Percentiles rank a stretch among this genome's conserved stretches.
These are phyloP conservation scores for Phasia obesa DNA, from an alignment of 2,888 invertebrate genomes.

Conservation along the genomic window DNA sequence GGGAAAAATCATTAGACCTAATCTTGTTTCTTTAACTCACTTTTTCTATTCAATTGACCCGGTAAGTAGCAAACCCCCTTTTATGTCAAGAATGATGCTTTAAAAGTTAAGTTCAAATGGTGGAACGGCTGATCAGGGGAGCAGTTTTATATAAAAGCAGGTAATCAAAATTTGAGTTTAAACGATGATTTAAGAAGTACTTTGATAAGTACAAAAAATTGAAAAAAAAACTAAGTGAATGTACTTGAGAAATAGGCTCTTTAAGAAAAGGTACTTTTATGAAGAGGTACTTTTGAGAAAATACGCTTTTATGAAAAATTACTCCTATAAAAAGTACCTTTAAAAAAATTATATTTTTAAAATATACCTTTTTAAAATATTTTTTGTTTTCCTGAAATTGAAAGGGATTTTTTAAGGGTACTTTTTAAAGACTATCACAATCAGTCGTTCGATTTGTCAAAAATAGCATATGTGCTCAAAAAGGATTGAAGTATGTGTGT, in stretches of 20 bases:
- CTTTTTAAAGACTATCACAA: no score
- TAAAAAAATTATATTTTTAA: no score
- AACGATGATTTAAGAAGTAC: neutral
- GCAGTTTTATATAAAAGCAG: neutral
- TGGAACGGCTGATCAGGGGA: conserved; percentile 24
- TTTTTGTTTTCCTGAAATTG: no score
- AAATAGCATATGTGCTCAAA: no score
- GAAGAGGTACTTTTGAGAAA: neutral
- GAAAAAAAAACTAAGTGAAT: neutral
- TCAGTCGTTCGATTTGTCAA: no score
- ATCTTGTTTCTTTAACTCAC: conserved; percentile 8
- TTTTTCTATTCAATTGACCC: conserved; percentile 16
- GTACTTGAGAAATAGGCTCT: no score
- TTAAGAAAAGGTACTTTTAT: no score
- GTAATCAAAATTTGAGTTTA: neutral
- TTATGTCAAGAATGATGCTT: neutral
- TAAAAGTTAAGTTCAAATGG: neutral
- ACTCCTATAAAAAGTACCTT: no score
- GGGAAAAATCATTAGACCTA: conserved; percentile 54
- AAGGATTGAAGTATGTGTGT: no score
- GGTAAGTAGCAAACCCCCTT: neutral
- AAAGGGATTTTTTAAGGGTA: no score
- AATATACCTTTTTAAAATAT: no score
- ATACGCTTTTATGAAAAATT: neutral
- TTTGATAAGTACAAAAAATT: neutral